A percentile compares a stretch with the other conserved stretches of the same genome.
Evolutionary conservation across 2,113 vertebrate species (phyloP).

Genomic region (Dissostichus mawsoni): DNA sequence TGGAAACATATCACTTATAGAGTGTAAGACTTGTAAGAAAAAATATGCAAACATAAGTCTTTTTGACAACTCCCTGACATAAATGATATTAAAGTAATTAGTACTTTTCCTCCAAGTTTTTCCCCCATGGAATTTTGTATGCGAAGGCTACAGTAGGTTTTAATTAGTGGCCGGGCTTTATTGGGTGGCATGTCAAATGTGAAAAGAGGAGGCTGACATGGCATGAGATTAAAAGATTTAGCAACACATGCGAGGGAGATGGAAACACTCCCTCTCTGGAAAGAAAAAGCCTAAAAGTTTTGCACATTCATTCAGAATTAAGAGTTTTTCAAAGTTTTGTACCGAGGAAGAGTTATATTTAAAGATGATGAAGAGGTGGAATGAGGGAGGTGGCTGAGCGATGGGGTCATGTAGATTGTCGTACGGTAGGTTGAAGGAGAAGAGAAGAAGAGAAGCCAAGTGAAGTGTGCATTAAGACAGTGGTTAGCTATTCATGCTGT

Average conservation of each 20-base stretch:
- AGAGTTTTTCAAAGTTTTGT: slow-evolving; percentile 30
- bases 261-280: slow-evolving; percentile 62
- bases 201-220: slow-evolving; percentile 74
- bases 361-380: slow-evolving; percentile 41
- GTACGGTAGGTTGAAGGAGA: slow-evolving; percentile 66
- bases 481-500: slow-evolving; percentile 96
- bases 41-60: slow-evolving; percentile 47
- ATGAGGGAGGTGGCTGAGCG: slow-evolving; percentile 39
- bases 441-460: slow-evolving; percentile 64
- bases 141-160: slow-evolving; percentile 75
- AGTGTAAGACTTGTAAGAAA: slow-evolving; percentile 35
- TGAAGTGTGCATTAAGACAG: slow-evolving; percentile 87
- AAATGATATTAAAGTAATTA: slow-evolving; percentile 77
- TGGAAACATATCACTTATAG: slow-evolving; percentile 47
- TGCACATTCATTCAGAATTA: slow-evolving; percentile 63
- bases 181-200: slow-evolving; percentile 82
- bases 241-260: slow-evolving; percentile 66
- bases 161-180: slow-evolving; percentile 81
- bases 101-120: slow-evolving; percentile 67
- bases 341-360: slow-evolving; percentile 24
- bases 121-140: slow-evolving; percentile 67
- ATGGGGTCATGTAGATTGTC: slow-evolving; percentile 72
- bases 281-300: slow-evolving; percentile 53
- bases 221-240: slow-evolving; percentile 74
- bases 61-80: slow-evolving; percentile 69